Base-by-base conservation (phyloP, 2,113 vertebrate genomes). In the Podocnemis expansa region DNA sequence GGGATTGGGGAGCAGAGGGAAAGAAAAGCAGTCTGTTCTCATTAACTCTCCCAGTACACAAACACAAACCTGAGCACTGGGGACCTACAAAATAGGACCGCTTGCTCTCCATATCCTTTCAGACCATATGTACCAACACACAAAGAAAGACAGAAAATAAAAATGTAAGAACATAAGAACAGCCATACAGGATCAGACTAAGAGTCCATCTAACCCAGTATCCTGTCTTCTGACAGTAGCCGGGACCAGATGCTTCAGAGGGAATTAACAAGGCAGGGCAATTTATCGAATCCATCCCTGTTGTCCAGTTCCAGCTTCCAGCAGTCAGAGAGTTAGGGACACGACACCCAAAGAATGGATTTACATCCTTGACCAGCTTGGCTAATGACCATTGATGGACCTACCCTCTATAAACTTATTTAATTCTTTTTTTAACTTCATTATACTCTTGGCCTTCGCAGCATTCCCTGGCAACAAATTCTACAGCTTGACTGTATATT, bases 11-110 rank as follows among this genome's bases (percentile, higher is more conserved):
- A 98, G 97, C 67, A 91, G 81, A 93, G 95, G 97, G 98, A 96
- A 98, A 98, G 97, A 98, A 98, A 98, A 96, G 97, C 98, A 98
- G 98, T 98, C 98, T 98, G 98, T 98, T 97, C 98, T 98, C 98
- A 98, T 98, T 98, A 98, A 98, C 96, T 97, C 97, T 98, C 97
- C 98, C 98, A 96, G 93, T 97, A 98, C 97, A 98, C 97, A 98
- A 98, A 98, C 96, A 98, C 97, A 98, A 97, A 97, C 97, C 97
- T 97, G 97, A 97, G 97, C 98, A 97, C 97, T 89, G 83, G 98
- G 98, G 98, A 98, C 97, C 93, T 94, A 96, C 51, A 90, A 96
- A 96, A 92, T 91, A 91, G 96, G 97, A 96, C 96, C 87, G 97
- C 96, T 97, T 97, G 96, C 94, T 97, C 97, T 97, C 94, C 85